A percentile compares a stretch with the other conserved stretches of the same genome.
Conservation (phyloP, 2,888 invertebrate genomes). For the Abrostola tripartita region DNA sequence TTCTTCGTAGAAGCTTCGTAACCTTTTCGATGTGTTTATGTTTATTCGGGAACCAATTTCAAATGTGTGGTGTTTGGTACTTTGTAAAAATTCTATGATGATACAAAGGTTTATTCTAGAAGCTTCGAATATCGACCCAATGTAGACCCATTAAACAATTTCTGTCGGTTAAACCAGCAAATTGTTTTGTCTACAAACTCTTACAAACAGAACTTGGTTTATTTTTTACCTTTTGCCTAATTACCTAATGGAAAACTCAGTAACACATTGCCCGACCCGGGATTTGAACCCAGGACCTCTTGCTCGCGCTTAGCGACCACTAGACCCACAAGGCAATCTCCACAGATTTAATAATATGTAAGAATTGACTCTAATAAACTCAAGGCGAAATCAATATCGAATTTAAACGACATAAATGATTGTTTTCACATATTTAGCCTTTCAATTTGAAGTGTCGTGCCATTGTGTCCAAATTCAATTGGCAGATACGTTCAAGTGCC, state of each 20-base stretch:
- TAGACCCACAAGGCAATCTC: constrained; percentile 6
- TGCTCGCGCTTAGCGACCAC: no score
- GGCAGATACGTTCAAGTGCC: not conserved
- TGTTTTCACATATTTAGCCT: constrained; percentile 36
- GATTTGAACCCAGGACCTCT: no score
- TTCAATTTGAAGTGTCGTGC: not conserved
- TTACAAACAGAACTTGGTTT: constrained; percentile 29
- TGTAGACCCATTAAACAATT: constrained; percentile 39
- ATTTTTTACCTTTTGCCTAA: no score
- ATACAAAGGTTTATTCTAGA: constrained; percentile 36
- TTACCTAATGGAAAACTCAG: no score
- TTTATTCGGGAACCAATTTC: constrained; percentile 43
- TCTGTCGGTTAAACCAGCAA: constrained; percentile 37
- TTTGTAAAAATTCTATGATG: constrained; percentile 37
- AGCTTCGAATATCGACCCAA: constrained; percentile 31
- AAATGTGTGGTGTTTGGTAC: constrained; percentile 35
- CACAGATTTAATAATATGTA: constrained; percentile 26
- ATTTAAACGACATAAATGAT: constrained; percentile 46
- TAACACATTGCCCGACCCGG: no score
- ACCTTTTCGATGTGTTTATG: constrained; percentile 27
- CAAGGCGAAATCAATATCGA: constrained; percentile 57
- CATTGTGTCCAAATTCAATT: not conserved
- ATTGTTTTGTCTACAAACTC: constrained; percentile 24
- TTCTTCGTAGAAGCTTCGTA: constrained; percentile 20
- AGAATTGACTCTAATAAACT: constrained; percentile 42